Base-by-base conservation (phyloP, 2,888 invertebrate species). In the Lasioglossum marginatum region DNA sequence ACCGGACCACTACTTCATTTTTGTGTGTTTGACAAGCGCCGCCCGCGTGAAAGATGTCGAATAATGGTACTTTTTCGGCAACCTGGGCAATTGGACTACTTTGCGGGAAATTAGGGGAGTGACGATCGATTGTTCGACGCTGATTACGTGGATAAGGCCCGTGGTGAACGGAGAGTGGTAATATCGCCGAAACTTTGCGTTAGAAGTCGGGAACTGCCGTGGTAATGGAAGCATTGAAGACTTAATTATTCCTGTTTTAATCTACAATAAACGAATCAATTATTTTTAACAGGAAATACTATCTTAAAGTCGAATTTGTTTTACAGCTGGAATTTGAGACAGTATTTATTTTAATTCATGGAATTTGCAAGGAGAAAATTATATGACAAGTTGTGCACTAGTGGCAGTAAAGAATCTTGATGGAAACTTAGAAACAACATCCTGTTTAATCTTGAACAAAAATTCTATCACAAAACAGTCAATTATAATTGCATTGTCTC, bases 101-200 rank as follows among this genome's bases (percentile, higher is more conserved):
- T 66, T 34, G 31, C 31, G 31, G 66, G 34, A 66, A 68, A 68
- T 68, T 68, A 34, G 68, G 68, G 68, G 68, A 68, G 23, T 3
- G 68, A 68, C 19, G 34, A 68, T 68, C 37, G 68, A 68, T 68
- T 34, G 34, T 37, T 37, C 23, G 34, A 4, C 37, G 68, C 12
- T 23, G 68, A 68, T 68, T 68, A 66, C 34, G 66, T 8, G 34
- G 34, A 34, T 31, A 19, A 31, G 16, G n/a, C 57, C n/a, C 12
- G n/a, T 0, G 57, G 4, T n/a, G 60, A 57, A 1, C 57, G n/a
- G 4, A 60, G 27, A 23, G 23, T 52, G 10, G 52, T 52, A 52
- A 52, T 14, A 27, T 14, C 60, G 27, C 27, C 60, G 27, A 60
- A 60, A 31, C 60, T 60, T 60, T 60, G 14, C 60, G 14, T 14